Base-by-base conservation (phyloP, 2,113 vertebrate genomes). In the Phasianus colchicus region DNA sequence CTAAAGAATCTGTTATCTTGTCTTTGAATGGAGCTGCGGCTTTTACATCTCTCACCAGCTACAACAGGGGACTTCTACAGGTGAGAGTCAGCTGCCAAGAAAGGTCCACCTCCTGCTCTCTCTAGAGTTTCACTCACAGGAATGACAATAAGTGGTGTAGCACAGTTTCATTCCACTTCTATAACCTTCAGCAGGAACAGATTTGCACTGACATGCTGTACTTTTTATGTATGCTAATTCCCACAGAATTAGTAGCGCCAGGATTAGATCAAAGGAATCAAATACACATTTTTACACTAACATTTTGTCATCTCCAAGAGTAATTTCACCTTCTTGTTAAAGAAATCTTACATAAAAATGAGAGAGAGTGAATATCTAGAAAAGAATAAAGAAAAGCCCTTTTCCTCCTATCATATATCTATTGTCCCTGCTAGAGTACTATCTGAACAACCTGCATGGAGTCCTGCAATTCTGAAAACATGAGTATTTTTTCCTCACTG, bases 71-170 rank as follows among this genome's bases (percentile, higher is more conserved):
- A 70, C 77, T 77, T 91, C 65, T 70, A 38, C 55, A 91, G 50
- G 11, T 43, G 55, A 19, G 52, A 63, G n/a, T 45, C n/a, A 84
- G 22, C n/a, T 93, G 75, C 71, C 63, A 93, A 78, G 42, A 88
- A 84, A 78, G 77, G 40, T 69, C 43, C 20, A 27, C 60, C 45
- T 83, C 38, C 74, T 43, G 22, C 42, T 86, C 67, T 67, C 72
- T 29, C 15, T 30, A 4, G 69, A 74, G 25, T 16, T 81, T 67
- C 42, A 57, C n/a, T 50, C 70, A 74, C 19, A 17, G 27, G 38
- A 69, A 14, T 1, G 1, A 8, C 0, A 0, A 22, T 13, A 50
- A 40, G 21, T 11, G 42, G 50, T 34, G 74, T 19, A 77, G 60
- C 38, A 67, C 21, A 19, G 11, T 21, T 69, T 72, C 29, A 5